A percentile compares a stretch with the other conserved stretches of the same genome.
phyloP scores from a whole-genome alignment of 2,113 vertebrate species.

The Aspidoscelis tigris region DNA sequence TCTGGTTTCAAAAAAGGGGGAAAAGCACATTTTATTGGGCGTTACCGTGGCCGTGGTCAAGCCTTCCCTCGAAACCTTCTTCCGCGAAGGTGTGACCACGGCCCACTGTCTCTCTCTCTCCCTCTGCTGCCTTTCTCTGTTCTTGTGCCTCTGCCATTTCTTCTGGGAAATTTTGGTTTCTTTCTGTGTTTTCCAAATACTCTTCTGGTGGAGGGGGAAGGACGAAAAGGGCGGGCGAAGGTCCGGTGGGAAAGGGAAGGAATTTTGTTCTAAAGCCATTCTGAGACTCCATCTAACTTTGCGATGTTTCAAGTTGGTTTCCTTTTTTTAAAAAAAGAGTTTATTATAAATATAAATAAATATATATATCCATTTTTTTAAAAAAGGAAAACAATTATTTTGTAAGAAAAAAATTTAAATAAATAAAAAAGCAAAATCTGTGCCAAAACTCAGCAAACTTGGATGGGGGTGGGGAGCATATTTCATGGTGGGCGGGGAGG shows the following conservation, averaged over 20 bases:
- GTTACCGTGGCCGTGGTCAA: too few relatives aligned
- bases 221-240: not conserved
- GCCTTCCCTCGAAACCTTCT: too few relatives aligned
- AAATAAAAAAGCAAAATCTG: conserved; percentile 10
- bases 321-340: conserved; percentile 35
- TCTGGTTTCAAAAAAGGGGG: not conserved
- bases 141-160: not conserved
- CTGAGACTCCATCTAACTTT: conserved; percentile 21
- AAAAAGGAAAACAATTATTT: conserved; percentile 45
- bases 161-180: not conserved
- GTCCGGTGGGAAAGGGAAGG: too few relatives aligned
- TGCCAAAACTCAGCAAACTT: conserved; percentile 31
- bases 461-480: not conserved
- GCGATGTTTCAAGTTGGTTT: conserved; percentile 23
- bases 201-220: too few relatives aligned
- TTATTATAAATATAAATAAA: conserved; percentile 42
- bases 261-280: conserved; percentile 16
- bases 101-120: not conserved
- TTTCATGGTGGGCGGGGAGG: not conserved
- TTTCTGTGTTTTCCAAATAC: not conserved
- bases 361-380: conserved; percentile 31
- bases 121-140: not conserved
- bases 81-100: too few relatives aligned
- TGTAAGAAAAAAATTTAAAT: conserved; percentile 23
- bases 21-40: not conserved